Evolutionary conservation across 1,140 invertebrate genomes (phyloP).

Genomic region (Procambarus virginalis): DNA sequence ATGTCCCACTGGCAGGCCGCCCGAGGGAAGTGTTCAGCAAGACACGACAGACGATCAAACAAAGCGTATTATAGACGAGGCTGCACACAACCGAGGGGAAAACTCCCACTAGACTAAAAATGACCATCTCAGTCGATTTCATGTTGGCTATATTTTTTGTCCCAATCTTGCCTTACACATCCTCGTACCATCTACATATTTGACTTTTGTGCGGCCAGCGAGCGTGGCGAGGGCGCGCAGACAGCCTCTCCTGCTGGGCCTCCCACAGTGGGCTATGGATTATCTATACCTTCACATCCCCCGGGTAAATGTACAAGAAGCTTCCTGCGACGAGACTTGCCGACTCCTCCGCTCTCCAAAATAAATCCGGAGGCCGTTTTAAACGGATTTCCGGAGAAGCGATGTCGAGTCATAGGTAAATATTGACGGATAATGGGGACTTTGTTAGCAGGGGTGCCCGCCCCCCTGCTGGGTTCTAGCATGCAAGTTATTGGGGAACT

Average conservation of each 20-base stretch:
- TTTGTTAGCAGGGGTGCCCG: not conserved
- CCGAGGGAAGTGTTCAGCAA: not conserved
- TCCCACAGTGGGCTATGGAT: not conserved
- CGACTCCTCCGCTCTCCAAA: not conserved
- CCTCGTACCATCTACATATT: slow-evolving; percentile 60
- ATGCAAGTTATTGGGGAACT: slow-evolving; percentile 15
- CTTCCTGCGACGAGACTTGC: not conserved
- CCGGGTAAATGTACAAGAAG: not conserved
- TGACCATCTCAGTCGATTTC: slow-evolving; percentile 56
- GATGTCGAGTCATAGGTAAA: slow-evolving; percentile 19
- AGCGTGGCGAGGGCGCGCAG: not conserved
- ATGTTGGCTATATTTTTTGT: slow-evolving; percentile 56
- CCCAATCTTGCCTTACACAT: slow-evolving; percentile 59
- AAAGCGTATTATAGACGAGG: not conserved
- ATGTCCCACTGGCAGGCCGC: too few species aligned
- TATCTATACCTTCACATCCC: not conserved
- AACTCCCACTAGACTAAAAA: slow-evolving; percentile 34
- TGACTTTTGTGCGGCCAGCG: slow-evolving; percentile 37
- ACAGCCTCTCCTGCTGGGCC: not conserved
- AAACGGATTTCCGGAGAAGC: not conserved
- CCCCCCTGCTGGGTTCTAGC: slow-evolving; percentile 6
- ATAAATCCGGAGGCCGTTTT: not conserved
- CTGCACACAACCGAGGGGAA: not conserved
- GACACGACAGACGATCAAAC: not conserved
- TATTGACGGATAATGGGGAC: slow-evolving; percentile 27